phyloP scores from a whole-genome alignment of 35 echinoderm and acorn worm genomes.

The Heliocidaris tuberculata region DNA sequence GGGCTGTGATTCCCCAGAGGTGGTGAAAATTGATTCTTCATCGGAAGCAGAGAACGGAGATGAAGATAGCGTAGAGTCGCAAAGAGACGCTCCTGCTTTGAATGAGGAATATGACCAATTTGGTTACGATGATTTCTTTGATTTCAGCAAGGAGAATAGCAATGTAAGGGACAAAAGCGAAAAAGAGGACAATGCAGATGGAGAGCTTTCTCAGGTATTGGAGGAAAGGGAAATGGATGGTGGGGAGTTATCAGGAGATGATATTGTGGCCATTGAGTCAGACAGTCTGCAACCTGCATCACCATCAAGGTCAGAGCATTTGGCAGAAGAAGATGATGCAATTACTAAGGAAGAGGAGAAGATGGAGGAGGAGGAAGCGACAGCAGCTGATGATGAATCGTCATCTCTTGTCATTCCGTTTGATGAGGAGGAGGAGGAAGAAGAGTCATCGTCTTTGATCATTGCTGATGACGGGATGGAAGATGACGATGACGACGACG shows the following conservation, averaged over 20 bases:
- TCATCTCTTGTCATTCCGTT: not conserved
- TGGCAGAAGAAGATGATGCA: not conserved
- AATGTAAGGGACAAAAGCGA: not conserved
- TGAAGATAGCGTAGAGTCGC: not conserved
- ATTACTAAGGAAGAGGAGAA: not conserved
- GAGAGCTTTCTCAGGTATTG: not conserved
- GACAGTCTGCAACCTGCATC: not conserved
- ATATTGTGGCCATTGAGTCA: not conserved
- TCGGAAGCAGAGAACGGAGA: not conserved
- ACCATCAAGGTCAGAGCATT: not conserved
- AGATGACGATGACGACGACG: not conserved
- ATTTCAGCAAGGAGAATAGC: not conserved
- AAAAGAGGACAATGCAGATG: not conserved
- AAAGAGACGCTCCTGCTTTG: not conserved
- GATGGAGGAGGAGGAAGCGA: not conserved
- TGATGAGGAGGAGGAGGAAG: not conserved
- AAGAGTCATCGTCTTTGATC: not conserved
- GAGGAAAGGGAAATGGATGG: not conserved
- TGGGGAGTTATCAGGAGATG: not conserved
- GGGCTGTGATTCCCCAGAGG: not conserved
- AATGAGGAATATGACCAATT: not conserved
- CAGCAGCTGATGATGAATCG: not conserved
- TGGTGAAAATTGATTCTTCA: not conserved
- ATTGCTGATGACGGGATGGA: conserved; percentile 5
- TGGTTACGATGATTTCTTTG: not conserved